Evolutionary conservation across 1,140 invertebrate genomes (phyloP), one percentile per base, ranked within the genome.

Genomic region (Drosophila chauvacae): DNA sequence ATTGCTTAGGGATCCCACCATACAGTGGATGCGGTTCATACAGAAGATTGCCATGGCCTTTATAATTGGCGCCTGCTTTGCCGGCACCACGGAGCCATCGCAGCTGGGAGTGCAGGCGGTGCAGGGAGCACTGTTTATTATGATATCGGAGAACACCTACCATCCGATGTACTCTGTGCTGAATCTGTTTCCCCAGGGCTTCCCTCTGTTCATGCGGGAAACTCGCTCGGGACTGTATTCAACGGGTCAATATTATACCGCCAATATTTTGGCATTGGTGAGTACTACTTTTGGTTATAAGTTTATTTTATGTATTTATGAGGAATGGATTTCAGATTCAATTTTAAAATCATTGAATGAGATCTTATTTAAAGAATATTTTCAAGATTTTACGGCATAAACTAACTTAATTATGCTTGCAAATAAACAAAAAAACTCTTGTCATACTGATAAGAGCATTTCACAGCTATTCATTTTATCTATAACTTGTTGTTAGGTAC

Each of bases 61-160:
- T n/a, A 95, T 96, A 78, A 95, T 96, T 1, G 96, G 96, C 3
- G 85, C 97, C 10, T 97, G 97, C 85, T 97, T 96, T 92, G 93
- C 95, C 3, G 96, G 96, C 20, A 95, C 95, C 4, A 94, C 95
- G 13, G 84, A 91, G 3, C 87, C 95, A 0, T 95, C 96, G 44
- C 97, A 98, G 90, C 93, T 94, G 10, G 97, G 97, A 2, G 95
- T 97, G 16, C 97, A 97, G 91, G 95, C 96, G 26, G 95, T 97
- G 3, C 96, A 97, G 93, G 97, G 97, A 13, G 95, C 95, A 0
- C 91, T 97, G 3, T 97, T 97, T 86, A 95, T 97, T 26, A 94
- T 97, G 88, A 96, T 97, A 41, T 95, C 96, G 0, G 97, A 98
- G 93, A 97, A 97, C 80, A 96, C 96, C 5, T 98, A 97, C 92